Base-by-base conservation (phyloP, 2,797 vertebrate genomes). In the Sebastes variabilis region DNA sequence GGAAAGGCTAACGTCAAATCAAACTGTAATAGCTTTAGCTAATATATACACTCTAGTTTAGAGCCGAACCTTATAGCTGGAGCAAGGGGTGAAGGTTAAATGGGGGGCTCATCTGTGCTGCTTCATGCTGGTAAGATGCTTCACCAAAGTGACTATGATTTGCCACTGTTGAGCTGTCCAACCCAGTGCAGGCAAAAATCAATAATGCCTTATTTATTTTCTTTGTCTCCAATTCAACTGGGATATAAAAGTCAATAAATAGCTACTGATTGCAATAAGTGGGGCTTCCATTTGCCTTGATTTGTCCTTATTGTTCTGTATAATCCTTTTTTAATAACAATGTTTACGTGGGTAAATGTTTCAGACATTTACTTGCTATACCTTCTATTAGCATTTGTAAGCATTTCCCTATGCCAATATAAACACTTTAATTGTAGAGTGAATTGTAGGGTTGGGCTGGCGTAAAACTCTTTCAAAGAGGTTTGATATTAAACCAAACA, bases 161-260 rank as follows among this genome's bases (percentile, higher is more conserved):
- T 76, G 14, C 75, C 49, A 56, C 70, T 3, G 61, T 62, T 38
- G 52, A 77, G 70, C 77, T 42, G 38, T 36, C 32, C 66, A 69
- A 12, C 62, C 58, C 62, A 22, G 34, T 20, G 42, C 61, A 58
- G 34, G 66, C 54, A n/a, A n/a, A 88, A 88, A 92, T 92, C 87
- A 77, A 92, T 90, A 89, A 76, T 75, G 80, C 75, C 84, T 86
- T 79, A 87, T 92, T 90, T 90, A 88, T 89, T 88, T 85, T 79
- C 79, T 87, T 82, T 87, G 76, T 84, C 83, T 89, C 75, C 81
- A 83, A 88, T 78, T 91, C 80, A 83, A 24, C 79, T 27, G 58
- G 78, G 52, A 84, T 75, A 38, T 20, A 42, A 88, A 77, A 71
- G 72, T 88, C 86, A 79, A 89, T 88, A 82, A 65, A 72, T 68